phyloP scores from a whole-genome alignment of 2,797 vertebrate species.

The Tinamus major region DNA sequence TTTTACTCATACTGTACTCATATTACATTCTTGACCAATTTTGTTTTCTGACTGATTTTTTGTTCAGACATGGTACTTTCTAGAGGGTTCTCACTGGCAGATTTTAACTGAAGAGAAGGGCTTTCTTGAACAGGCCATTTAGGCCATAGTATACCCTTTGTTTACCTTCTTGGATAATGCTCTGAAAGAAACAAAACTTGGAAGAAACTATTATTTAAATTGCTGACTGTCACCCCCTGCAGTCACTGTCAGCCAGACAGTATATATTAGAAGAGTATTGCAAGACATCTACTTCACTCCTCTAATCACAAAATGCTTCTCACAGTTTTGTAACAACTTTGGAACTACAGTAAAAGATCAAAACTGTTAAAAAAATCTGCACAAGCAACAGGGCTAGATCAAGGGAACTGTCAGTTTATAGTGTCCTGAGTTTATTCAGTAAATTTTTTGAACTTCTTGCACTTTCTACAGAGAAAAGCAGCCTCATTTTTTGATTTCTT shows the following conservation, averaged over 20 bases:
- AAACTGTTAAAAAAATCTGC: not conserved
- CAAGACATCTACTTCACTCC: not conserved
- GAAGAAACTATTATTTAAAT: not conserved
- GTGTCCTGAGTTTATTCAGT: not conserved
- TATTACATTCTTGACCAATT: no score
- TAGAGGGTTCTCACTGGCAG: not conserved
- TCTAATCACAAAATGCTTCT: not conserved
- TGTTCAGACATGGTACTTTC: not conserved
- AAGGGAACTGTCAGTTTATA: not conserved
- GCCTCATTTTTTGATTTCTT: not conserved
- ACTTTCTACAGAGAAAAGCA: not conserved
- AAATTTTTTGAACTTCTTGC: not conserved
- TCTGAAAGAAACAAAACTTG: not conserved
- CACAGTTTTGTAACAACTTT: not conserved
- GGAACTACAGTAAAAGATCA: not conserved
- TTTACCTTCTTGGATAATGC: not conserved
- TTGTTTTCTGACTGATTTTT: no score
- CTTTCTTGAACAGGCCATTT: not conserved
- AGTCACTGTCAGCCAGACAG: not conserved
- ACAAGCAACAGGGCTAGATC: not conserved
- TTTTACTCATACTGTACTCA: no score
- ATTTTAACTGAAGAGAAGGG: not conserved
- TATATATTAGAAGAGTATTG: not conserved
- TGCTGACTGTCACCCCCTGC: accelerated
- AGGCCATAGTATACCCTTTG: not conserved